Conservation (phyloP, 2,113 vertebrate species). For the Megaleporinus macrocephalus region DNA sequence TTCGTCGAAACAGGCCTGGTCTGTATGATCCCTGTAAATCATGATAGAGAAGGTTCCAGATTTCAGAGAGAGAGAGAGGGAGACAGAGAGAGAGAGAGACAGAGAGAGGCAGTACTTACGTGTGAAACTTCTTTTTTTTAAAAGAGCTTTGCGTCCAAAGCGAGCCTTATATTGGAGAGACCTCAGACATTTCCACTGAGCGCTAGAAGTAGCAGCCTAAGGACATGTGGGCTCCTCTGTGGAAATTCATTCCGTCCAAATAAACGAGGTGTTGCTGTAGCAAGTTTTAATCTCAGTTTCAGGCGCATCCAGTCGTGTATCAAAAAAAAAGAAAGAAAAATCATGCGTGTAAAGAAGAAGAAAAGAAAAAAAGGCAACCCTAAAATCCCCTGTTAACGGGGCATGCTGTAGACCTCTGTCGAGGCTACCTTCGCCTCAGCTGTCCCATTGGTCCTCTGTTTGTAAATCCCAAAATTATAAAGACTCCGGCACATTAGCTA, state of each 20-base stretch:
- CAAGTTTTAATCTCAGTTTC: conserved; percentile 39
- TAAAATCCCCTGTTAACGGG: conserved; percentile 44
- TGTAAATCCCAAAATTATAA: conserved; percentile 40
- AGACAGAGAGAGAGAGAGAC: too few relatives aligned
- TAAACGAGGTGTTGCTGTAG: conserved; percentile 15
- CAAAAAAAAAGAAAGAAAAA: conserved; percentile 25
- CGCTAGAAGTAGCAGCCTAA: conserved; percentile 42
- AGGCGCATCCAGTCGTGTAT: conserved; percentile 46
- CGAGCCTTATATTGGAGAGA: conserved; percentile 39
- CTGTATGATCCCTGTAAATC: background rate
- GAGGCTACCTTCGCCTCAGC: conserved; percentile 30
- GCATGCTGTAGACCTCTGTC: conserved; percentile 32
- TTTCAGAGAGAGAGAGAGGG: conserved; percentile 14
- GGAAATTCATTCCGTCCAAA: conserved; percentile 44
- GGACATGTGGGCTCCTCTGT: conserved; percentile 45
- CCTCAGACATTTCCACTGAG: conserved; percentile 56
- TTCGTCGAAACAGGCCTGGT: too few relatives aligned
- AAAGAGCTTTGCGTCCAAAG: conserved; percentile 31
- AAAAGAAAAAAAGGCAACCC: background rate
- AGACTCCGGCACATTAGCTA: conserved; percentile 43
- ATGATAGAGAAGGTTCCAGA: conserved; percentile 28
- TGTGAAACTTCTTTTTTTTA: conserved; percentile 75
- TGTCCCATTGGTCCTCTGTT: conserved; percentile 40
- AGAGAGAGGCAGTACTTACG: conserved; percentile 65
- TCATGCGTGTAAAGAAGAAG: background rate